Evolutionary conservation across 2,888 invertebrate genomes (phyloP), one percentile per base, ranked within the genome.

Genomic region (Campoplex nolae): DNA sequence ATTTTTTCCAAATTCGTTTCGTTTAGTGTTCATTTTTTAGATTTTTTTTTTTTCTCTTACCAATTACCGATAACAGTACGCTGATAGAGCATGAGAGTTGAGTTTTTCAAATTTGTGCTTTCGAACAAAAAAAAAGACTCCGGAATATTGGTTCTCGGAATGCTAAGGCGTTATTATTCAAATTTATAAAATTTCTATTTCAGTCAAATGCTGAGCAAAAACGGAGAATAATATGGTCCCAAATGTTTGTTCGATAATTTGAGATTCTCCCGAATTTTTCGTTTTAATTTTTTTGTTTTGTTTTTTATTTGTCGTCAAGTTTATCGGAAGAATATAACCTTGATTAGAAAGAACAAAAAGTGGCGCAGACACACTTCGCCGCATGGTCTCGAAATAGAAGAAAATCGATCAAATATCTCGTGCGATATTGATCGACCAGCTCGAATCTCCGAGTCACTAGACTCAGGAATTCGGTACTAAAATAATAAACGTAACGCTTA

Each of bases 341-440:
- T 42, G 45, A 23, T 23, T 42, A 42, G 23, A 74, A 48, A 73
- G 28, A 23, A 32, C 28, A 28, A 32, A 58, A 58, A 58, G 13
- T 45, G 71, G 51, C 71, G 16, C 48, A 32, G 65, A 65, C 35
- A 38, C n/a, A 67, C 67, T 67, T 1, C 16, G 38, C 42, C 8
- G 13, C 13, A 23, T 35, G 45, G 67, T 71, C 76, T 73, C 81
- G 81, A 85, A 85, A 85, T 85, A 81, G 85, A 35, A 76, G 48
- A 71, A 35, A 58, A 85, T 85, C 85, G 85, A 85, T 85, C 81
- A 67, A 58, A 28, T 32, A 28, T 58, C 65, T 42, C 51, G 42
- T 80, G 70, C 76, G 73, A 81, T 81, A 67, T 77, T 65, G n/a
- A 77, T 76, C 80, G 54, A 81, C 54, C 71, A 48, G 65, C 76